Evolutionary conservation across 2,113 vertebrate species (phyloP).

Genomic region (Sapajus apella): DNA sequence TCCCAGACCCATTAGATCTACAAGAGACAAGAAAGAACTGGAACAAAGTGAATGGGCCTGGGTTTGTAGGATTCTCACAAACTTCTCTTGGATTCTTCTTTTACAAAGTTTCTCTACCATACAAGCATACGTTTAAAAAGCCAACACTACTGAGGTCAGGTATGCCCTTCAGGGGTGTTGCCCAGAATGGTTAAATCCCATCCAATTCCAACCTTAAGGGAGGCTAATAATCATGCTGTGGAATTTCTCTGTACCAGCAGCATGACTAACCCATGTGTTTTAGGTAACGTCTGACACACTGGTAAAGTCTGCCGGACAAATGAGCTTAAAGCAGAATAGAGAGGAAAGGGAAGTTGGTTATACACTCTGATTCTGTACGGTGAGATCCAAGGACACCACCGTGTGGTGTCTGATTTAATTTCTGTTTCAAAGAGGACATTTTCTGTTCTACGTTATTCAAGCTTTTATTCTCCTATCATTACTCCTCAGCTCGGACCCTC

Average conservation of each 20-base stretch:
- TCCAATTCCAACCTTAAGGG: not conserved
- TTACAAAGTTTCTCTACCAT: not conserved
- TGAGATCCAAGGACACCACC: not conserved
- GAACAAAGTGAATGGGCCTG: not conserved
- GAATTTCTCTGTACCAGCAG: not conserved
- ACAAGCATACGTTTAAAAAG: not conserved
- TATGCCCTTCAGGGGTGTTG: not conserved
- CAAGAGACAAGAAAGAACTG: not conserved
- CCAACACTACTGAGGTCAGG: not conserved
- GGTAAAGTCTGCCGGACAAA: not conserved
- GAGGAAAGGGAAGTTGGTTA: not conserved
- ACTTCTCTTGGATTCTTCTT: not conserved
- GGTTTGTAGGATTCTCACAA: not conserved
- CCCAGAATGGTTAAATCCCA: not conserved
- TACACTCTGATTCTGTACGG: not conserved
- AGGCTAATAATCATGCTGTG: not conserved
- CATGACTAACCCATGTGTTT: not conserved
- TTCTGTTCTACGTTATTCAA: not conserved
- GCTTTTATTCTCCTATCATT: not conserved
- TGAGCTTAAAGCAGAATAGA: not conserved
- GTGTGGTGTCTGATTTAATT: not conserved
- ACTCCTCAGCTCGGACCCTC: not conserved
- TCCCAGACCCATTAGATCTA: conserved; percentile 16
- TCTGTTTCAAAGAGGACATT: not conserved
- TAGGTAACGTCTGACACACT: not conserved